These are phyloP conservation scores for Papilio xuthus DNA, from an alignment of 1,140 invertebrate species.

Conservation along the genomic window DNA sequence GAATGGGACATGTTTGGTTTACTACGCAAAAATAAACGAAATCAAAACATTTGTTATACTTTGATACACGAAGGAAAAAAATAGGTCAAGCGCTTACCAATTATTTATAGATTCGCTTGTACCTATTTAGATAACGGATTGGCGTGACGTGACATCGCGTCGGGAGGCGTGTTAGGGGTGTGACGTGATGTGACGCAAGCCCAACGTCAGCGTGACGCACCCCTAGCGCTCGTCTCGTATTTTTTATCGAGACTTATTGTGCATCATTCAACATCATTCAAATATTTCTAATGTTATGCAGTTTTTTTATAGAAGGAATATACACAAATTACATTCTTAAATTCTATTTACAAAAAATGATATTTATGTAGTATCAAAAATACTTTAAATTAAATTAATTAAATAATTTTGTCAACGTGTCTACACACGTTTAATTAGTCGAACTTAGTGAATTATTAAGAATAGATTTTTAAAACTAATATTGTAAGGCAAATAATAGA, in stretches of 20 bases:
- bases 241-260: not conserved
- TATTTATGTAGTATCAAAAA: too few relatives aligned
- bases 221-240: not conserved
- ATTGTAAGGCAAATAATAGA: not conserved
- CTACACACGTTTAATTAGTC: too few relatives aligned
- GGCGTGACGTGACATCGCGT: slow-evolving; percentile 24
- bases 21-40: not conserved
- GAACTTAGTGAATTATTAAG: too few relatives aligned
- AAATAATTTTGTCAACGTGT: too few relatives aligned
- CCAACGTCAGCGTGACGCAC: slow-evolving; percentile 46
- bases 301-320: not conserved
- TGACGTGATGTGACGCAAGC: slow-evolving; percentile 41
- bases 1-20: not conserved
- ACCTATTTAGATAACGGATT: slow-evolving; percentile 36
- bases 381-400: too few relatives aligned
- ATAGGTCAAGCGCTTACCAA: slow-evolving; percentile 33
- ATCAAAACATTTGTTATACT: slow-evolving; percentile 7
- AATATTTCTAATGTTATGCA: not conserved
- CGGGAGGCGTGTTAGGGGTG: slow-evolving; percentile 24
- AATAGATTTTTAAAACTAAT: slow-evolving; percentile 10
- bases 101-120: slow-evolving; percentile 36
- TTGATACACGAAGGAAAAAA: slow-evolving; percentile 16
- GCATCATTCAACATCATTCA: not conserved
- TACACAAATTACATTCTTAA: too few relatives aligned
- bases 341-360: too few relatives aligned